A percentile compares a stretch with the other conserved stretches of the same genome.
Evolutionary conservation across 2,113 vertebrate genomes (phyloP).

Genomic region (Rhegmatorhina hoffmannsi): DNA sequence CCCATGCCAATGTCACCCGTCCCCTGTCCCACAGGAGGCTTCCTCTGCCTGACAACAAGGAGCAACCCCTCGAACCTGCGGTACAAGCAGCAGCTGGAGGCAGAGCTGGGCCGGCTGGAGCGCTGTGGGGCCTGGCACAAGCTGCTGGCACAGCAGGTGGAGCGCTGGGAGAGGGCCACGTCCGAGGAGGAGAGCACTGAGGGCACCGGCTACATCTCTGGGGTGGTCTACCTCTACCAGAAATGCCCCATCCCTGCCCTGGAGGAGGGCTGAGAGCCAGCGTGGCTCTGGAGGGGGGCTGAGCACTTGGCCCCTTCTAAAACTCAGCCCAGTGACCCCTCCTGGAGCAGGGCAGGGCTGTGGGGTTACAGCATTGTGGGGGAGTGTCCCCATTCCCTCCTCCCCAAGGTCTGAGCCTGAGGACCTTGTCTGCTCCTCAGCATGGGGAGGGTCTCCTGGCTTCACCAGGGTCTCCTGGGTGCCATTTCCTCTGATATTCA

Average conservation of each 20-base stretch:
- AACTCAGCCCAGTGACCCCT: neutral
- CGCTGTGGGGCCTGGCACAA: constrained; percentile 72
- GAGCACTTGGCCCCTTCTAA: neutral
- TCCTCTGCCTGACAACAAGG: constrained; percentile 89
- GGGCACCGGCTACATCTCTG: constrained; percentile 78
- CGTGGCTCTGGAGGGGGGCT: fast-evolving
- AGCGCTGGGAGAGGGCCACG: constrained; percentile 84
- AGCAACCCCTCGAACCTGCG: constrained; percentile 76
- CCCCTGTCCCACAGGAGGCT: constrained; percentile 76
- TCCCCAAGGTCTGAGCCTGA: fast-evolving
- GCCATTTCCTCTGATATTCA: neutral
- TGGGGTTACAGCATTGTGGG: fast-evolving
- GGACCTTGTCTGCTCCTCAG: neutral
- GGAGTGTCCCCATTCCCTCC: neutral
- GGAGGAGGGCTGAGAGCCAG: neutral
- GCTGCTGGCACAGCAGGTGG: constrained; percentile 73
- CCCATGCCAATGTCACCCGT: fast-evolving
- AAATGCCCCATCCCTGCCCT: constrained; percentile 34
- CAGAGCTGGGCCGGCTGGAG: constrained; percentile 74
- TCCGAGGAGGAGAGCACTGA: constrained; percentile 60
- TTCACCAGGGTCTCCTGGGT: neutral
- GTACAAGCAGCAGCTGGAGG: constrained; percentile 81
- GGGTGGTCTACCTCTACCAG: constrained; percentile 83
- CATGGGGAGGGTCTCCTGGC: neutral
- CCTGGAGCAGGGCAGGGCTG: neutral